These are phyloP conservation scores for Pachydiplax longipennis DNA, from an alignment of 2,888 invertebrate species.

Conservation along the genomic window DNA sequence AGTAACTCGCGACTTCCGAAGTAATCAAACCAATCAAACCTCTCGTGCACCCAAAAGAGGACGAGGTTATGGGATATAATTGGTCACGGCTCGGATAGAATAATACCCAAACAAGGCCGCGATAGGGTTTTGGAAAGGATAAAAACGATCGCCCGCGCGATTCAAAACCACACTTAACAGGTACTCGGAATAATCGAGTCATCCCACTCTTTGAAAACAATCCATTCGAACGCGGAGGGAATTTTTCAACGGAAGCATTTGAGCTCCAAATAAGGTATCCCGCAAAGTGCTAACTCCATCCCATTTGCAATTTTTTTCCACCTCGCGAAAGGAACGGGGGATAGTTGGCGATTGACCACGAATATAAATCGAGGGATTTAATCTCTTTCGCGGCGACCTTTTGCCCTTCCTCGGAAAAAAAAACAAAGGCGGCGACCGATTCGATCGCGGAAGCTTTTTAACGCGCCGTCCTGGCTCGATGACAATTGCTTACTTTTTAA, in stretches of 20 bases:
- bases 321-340: no score
- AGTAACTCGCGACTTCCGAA: no score
- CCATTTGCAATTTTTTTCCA: background rate
- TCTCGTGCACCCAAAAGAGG: no score
- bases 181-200: background rate
- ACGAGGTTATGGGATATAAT: background rate
- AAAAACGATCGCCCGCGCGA: background rate
- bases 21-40: no score
- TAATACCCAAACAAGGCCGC: background rate
- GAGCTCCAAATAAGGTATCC: background rate
- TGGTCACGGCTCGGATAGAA: background rate
- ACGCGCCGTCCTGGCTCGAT: background rate
- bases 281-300: background rate
- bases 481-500: background rate
- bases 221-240: background rate
- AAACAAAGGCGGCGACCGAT: background rate
- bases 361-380: background rate
- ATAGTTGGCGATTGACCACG: background rate
- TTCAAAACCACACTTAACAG: background rate
- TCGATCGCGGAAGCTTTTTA: background rate
- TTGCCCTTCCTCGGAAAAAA: background rate
- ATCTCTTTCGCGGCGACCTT: background rate
- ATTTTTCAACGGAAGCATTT: background rate
- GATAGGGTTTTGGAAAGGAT: background rate
- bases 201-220: background rate